phyloP scores from a whole-genome alignment of 1,140 invertebrate species.

The Drosophila paulistorum region DNA sequence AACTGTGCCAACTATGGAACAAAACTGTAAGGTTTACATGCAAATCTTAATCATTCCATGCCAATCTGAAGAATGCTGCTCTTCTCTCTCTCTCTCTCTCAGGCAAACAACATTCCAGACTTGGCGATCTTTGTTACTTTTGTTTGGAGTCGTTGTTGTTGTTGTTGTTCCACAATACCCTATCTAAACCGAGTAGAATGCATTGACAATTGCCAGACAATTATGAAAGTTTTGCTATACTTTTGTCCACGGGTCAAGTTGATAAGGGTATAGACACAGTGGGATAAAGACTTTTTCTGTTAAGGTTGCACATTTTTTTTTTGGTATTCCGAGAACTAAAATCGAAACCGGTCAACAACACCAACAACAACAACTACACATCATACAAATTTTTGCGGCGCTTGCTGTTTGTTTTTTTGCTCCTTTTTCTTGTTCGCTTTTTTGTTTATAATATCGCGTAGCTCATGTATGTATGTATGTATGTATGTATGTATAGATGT shows the following conservation, averaged over 20 bases:
- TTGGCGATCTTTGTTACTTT: too few species aligned
- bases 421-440: background rate
- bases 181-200: too few species aligned
- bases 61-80: too few species aligned
- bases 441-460: background rate
- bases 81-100: too few species aligned
- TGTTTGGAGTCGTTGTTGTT: too few species aligned
- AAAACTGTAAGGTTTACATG: background rate
- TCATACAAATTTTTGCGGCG: conserved; percentile 20
- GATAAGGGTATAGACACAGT: background rate
- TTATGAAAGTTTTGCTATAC: too few species aligned
- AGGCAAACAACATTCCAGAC: background rate
- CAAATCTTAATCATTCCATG: too few species aligned
- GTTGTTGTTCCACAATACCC: too few species aligned
- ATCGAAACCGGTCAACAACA: conserved; percentile 27
- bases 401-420: conserved; percentile 25
- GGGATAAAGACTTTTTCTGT: background rate
- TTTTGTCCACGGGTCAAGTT: background rate
- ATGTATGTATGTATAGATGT: too few species aligned
- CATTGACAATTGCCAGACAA: too few species aligned
- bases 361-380: conserved; percentile 15
- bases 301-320: conserved; percentile 29
- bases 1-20: background rate
- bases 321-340: conserved; percentile 53
- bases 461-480: too few species aligned